A percentile compares a stretch with the other conserved stretches of the same genome.
These are phyloP conservation scores for Gonatopus flavifemur DNA, from an alignment of 1,140 invertebrate species.

Conservation along the genomic window DNA sequence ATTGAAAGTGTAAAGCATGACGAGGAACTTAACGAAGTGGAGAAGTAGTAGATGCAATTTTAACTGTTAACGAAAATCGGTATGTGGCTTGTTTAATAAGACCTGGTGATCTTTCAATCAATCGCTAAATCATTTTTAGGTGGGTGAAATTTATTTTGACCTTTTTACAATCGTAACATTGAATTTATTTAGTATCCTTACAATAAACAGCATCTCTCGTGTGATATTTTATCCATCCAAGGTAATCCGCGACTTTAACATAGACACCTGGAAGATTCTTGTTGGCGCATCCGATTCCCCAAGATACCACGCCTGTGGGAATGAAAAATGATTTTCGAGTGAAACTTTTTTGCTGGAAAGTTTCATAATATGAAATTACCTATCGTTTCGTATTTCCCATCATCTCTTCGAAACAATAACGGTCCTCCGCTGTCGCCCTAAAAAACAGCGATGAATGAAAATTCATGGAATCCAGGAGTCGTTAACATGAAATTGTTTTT, in stretches of 20 bases:
- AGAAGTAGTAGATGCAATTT: constrained; percentile 1
- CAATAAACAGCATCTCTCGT: constrained; percentile 49
- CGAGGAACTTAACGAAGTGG: not conserved
- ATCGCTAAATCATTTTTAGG: too few relatives aligned
- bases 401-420: constrained; percentile 46
- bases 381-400: constrained; percentile 52
- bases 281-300: constrained; percentile 65
- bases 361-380: too few relatives aligned
- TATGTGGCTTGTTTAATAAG: too few relatives aligned
- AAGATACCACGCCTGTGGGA: constrained; percentile 51
- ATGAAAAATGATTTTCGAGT: too few relatives aligned
- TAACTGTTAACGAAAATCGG: constrained; percentile 7
- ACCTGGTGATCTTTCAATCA: too few relatives aligned
- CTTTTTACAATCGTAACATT: not conserved
- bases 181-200: constrained; percentile 18
- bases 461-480: not conserved
- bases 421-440: constrained; percentile 70
- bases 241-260: constrained; percentile 60
- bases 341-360: too few relatives aligned
- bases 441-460: not conserved
- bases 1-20: constrained; percentile 3
- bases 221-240: constrained; percentile 61
- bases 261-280: constrained; percentile 62
- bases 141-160: too few relatives aligned
- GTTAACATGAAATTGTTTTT: not conserved